phyloP scores from a whole-genome alignment of 2,888 invertebrate species.

The Netelia fuscicornis region DNA sequence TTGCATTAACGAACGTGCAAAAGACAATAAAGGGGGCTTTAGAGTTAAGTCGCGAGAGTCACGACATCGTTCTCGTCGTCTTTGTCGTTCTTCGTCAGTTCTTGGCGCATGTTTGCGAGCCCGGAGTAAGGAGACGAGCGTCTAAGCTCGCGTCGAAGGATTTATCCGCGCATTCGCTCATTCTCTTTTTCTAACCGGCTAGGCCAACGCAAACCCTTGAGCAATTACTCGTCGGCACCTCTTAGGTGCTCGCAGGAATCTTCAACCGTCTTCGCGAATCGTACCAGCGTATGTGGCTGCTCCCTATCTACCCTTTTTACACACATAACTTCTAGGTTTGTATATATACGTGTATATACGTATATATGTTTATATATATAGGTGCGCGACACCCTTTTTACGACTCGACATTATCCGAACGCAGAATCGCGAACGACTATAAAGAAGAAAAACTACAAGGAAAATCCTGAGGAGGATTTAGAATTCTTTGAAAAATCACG shows the following conservation, averaged over 20 bases:
- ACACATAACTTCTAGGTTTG: too few relatives aligned
- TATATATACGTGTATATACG: too few relatives aligned
- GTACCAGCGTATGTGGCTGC: not conserved
- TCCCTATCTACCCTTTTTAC: not conserved
- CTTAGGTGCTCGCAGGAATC: conserved; percentile 15
- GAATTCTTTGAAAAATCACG: too few relatives aligned
- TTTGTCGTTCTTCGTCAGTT: not conserved
- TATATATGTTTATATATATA: too few relatives aligned
- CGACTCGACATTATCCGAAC: conserved; percentile 16
- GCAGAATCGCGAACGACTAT: conserved; percentile 7
- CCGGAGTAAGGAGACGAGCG: conserved; percentile 19
- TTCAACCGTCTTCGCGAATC: not conserved
- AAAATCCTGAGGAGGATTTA: not conserved
- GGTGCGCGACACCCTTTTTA: conserved; percentile 12
- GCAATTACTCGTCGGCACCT: conserved; percentile 39
- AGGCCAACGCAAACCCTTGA: conserved; percentile 8
- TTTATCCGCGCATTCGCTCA: conserved; percentile 13
- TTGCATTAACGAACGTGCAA: conserved; percentile 47
- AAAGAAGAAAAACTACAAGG: conserved; percentile 22
- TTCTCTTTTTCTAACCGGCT: conserved; percentile 9
- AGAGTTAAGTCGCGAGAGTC: conserved; percentile 21
- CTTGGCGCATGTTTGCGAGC: conserved; percentile 16
- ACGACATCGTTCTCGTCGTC: not conserved
- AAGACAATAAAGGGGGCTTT: conserved; percentile 23
- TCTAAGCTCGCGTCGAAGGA: conserved; percentile 16